Evolutionary conservation across 2,797 vertebrate genomes (phyloP).

Genomic region (Eremophila alpestris): DNA sequence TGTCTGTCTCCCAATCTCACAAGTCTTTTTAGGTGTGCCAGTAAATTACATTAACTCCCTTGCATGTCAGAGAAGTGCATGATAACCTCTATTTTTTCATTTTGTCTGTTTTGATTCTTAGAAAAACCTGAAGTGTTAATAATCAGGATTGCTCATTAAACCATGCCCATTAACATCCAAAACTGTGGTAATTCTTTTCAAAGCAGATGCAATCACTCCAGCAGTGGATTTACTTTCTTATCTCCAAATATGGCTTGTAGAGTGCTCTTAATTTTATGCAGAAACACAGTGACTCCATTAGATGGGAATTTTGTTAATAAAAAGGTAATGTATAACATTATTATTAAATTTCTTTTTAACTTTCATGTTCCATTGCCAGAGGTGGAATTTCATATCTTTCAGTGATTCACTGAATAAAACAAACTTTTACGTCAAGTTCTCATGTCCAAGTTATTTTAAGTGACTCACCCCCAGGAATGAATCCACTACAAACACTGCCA

Average conservation of each 20-base stretch:
- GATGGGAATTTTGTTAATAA: conserved; percentile 64
- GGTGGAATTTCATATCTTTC: conserved; percentile 60
- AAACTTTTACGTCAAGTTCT: conserved; percentile 87
- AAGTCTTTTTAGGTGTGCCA: neutral
- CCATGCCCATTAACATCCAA: neutral
- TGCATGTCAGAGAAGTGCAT: neutral
- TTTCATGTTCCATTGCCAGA: conserved; percentile 31
- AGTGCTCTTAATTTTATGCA: conserved; percentile 46
- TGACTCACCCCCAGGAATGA: conserved; percentile 97
- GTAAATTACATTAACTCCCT: neutral
- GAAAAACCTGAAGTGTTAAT: neutral
- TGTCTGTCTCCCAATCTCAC: neutral
- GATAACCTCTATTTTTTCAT: neutral
- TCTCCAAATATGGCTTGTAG: conserved; percentile 23
- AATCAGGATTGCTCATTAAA: conserved; percentile 13
- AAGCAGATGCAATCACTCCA: conserved; percentile 23
- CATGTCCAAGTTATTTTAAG: conserved; percentile 89
- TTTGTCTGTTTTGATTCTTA: neutral
- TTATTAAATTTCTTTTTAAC: conserved; percentile 54
- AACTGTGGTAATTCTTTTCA: conserved; percentile 29
- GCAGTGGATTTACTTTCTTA: conserved; percentile 34
- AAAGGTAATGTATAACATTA: conserved; percentile 63
- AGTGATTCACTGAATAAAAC: conserved; percentile 62
- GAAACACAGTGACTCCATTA: conserved; percentile 43
- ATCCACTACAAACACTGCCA: conserved; percentile 94